Percentiles rank a stretch among this genome's conserved stretches.
Evolutionary conservation across 2,888 invertebrate genomes (phyloP).

Genomic region (Orthonevra nobilis): DNA sequence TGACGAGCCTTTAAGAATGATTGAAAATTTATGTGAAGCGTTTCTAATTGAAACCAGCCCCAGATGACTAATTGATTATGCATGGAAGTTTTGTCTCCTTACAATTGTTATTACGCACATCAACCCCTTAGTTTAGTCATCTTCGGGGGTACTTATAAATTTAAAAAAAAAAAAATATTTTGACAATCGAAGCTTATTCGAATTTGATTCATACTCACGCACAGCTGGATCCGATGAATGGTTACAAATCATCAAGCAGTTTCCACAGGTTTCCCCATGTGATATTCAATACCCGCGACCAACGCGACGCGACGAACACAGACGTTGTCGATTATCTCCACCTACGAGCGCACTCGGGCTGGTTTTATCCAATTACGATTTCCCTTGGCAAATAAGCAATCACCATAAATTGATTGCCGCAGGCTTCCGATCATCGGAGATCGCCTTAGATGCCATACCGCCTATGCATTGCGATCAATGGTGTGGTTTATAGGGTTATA

Average conservation of each 20-base stretch:
- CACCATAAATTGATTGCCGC: conserved; percentile 58
- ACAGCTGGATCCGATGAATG: conserved; percentile 23
- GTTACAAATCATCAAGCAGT: conserved; percentile 51
- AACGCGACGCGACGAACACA: conserved; percentile 15
- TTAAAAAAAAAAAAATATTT: too few relatives aligned
- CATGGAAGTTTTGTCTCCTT: conserved; percentile 21
- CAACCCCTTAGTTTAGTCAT: neutral
- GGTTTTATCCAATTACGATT: conserved; percentile 58
- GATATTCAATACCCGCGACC: conserved; percentile 24
- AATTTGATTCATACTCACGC: neutral
- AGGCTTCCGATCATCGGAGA: conserved; percentile 50
- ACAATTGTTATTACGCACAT: too few relatives aligned
- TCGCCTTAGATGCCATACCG: conserved; percentile 17
- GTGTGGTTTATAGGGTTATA: conserved; percentile 12
- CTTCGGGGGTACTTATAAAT: too few relatives aligned
- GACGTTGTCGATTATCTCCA: conserved; percentile 11
- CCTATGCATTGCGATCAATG: conserved; percentile 11
- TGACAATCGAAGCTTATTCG: too few relatives aligned
- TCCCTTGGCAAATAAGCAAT: conserved; percentile 56
- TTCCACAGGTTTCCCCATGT: conserved; percentile 39
- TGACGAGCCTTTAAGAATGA: neutral
- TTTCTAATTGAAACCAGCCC: conserved; percentile 53
- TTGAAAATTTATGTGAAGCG: conserved; percentile 58
- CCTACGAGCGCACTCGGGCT: conserved; percentile 35
- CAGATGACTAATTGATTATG: conserved; percentile 57